Base-by-base conservation (phyloP, 2,113 vertebrate genomes). In the Ciconia boyciana region DNA sequence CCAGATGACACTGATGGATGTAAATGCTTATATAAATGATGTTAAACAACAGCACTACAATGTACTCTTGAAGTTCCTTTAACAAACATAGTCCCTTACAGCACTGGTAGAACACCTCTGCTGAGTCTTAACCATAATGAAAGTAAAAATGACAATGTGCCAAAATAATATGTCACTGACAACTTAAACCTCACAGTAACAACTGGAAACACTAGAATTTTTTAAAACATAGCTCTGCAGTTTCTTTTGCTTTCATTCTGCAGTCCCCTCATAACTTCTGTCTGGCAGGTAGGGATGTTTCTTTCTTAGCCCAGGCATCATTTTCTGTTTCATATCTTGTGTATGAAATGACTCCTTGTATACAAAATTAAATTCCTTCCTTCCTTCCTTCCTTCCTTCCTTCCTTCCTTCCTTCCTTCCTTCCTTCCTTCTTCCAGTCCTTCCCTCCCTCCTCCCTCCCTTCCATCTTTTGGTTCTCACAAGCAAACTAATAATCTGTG, bases 131-230 rank as follows among this genome's bases (percentile, higher is more conserved):
- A 79, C 72, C 25, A 54, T 79, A 87, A 93, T 79, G 61, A 95
- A 95, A 92, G 80, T 39, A 91, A 90, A 91, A 94, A 86, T 91
- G 61, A 93, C 86, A 93, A 51, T 74, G 39, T 92, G 49, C 55
- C 76, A 87, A 93, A 97, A 92, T 84, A 92, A 90, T 89, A 82
- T 85, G 74, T 82, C 77, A 90, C 39, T 90, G 61, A 64, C 54
- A 95, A 57, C 16, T 83, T 89, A 95, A 95, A 87, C 36, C 36
- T 88, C 55, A 57, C 61, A 75, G n/a, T 90, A 89, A 64, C 43
- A 69, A 81, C 13, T 65, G 25, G 61, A 87, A 96, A 61, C 34
- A 54, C 18, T 43, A 58, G n/a, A 65, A 60, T 52, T 90, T 77
- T 78, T 92, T 43, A 29, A 89, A 84, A 90, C 49, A 82, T 72